Conservation (phyloP, 2,797 vertebrate genomes). For the Coccyzus lansbergi region DNA sequence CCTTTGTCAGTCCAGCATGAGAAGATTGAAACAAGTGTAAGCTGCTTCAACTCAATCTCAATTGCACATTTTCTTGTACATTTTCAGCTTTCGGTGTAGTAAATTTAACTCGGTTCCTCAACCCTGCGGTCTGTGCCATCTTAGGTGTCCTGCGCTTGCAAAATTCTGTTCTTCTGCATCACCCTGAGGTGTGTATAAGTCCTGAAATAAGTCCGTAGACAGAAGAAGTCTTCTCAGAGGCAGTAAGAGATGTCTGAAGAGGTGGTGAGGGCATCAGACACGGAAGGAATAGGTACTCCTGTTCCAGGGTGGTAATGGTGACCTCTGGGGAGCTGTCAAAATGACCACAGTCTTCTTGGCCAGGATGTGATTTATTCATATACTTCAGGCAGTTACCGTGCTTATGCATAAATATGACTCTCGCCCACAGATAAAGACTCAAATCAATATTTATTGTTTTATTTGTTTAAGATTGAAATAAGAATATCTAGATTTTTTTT, state of each 20-base stretch:
- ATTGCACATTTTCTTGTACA: background rate
- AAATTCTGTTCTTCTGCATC: background rate
- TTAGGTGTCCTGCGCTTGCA: background rate
- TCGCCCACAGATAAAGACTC: background rate
- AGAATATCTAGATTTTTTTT: background rate
- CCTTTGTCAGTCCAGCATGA: background rate
- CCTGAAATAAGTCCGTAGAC: background rate
- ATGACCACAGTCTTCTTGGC: background rate
- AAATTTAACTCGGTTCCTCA: background rate
- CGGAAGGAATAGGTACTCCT: background rate
- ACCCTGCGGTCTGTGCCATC: background rate
- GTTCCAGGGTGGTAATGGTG: background rate
- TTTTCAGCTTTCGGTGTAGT: background rate
- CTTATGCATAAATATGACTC: background rate
- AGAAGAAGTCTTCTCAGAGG: background rate
- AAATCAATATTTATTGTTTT: background rate
- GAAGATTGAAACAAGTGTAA: background rate
- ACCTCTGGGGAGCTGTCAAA: background rate
- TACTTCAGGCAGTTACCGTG: background rate
- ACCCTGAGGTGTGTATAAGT: background rate
- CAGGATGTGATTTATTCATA: background rate
- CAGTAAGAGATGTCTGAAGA: background rate
- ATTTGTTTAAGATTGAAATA: background rate
- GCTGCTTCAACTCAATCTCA: background rate
- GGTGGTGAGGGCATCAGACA: background rate